These are phyloP conservation scores for Lamproptera curius DNA, from an alignment of 2,888 invertebrate species.

Conservation along the genomic window DNA sequence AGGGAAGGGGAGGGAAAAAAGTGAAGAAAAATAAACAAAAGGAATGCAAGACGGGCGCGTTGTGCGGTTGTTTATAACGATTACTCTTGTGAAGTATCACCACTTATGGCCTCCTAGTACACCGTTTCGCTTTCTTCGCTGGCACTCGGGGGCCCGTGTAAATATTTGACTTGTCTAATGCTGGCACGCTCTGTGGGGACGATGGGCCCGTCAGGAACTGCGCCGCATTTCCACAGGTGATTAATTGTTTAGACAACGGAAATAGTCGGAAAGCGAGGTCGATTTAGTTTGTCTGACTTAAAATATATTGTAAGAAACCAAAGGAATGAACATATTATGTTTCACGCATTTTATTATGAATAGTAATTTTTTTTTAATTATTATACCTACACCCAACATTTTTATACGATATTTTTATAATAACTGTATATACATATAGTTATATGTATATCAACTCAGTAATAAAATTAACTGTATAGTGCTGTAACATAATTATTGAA, in stretches of 20 bases:
- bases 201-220: constrained; percentile 10
- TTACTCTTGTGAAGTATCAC: constrained; percentile 30
- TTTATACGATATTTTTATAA: no score
- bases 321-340: no score
- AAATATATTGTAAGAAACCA: no score
- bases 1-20: constrained; percentile 1
- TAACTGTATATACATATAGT: no score
- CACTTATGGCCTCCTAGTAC: constrained; percentile 26
- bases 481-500: no score
- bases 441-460: no score
- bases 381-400: no score
- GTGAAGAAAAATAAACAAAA: constrained; percentile 6
- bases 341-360: no score
- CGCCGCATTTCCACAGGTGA: constrained; percentile 17
- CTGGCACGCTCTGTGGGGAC: constrained; percentile 32
- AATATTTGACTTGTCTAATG: constrained; percentile 58
- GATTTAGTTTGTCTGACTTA: no score
- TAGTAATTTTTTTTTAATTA: no score
- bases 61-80: constrained; percentile 31
- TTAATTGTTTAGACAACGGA: constrained; percentile 16
- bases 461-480: no score
- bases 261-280: no score
- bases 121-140: constrained; percentile 42
- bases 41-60: background rate
- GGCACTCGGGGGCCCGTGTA: constrained; percentile 35